Base-by-base conservation (phyloP, 2,797 vertebrate species). In the Dromococcyx pavoninus region DNA sequence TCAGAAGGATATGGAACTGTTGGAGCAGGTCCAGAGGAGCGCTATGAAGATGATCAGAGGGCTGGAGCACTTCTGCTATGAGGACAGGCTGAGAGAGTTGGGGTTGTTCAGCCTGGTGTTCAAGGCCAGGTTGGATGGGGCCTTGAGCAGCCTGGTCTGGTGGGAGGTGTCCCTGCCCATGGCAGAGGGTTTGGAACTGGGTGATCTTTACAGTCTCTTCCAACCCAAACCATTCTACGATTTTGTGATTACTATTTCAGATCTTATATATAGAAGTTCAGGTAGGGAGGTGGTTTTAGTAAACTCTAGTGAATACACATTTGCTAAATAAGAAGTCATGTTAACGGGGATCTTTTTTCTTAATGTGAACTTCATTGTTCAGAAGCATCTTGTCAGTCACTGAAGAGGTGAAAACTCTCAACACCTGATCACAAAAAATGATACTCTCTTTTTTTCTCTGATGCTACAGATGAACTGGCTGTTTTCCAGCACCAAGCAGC, bases 161-260 rank as follows among this genome's bases (percentile, higher is more conserved):
- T 41, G 39, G 39, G 14, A 41, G 39, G 39, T 10, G 39, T 41
- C 39, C 39, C 39, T 41, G 39, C 39, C 14, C 39, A 41, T 41
- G 39, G 39, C 39, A 41, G 39, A 10, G 39, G 39, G 39, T 39
- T n/a, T 41, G 39, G 39, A 14, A 41, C 10, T 41, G 39, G 39
- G 10, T 41, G 10, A 39, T 39, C 39, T 41, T 41, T 41, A 14
- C 41, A 39, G 14, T 41, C 39, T 39, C 14, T 41, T 41, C 39
- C 39, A 41, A 41, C 39, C 39, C 41, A 10, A 41, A 41, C 39
- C 39, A 41, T 41, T 41, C 39, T 41, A 41, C 10, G 39, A 41
- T n/a, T n/a, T n/a, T n/a, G n/a, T n/a, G n/a, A n/a, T 41, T 89
- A 83, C 23, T 88, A 43, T 78, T 93, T 88, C 28, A 67, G 86